Conservation (phyloP, 2,113 vertebrate genomes). For the Mormoops blainvillei region DNA sequence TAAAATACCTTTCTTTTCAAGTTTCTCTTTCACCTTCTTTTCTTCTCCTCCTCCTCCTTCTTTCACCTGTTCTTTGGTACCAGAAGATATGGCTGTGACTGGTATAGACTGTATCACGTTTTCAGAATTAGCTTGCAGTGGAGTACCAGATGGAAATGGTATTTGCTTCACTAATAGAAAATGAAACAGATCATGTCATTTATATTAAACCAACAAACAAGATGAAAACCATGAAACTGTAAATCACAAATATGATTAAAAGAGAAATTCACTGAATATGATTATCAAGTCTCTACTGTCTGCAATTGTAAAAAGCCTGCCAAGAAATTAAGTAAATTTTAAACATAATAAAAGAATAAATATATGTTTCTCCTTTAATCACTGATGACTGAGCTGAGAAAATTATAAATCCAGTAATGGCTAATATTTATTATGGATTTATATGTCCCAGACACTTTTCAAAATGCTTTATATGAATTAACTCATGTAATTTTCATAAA, state of each 20-base stretch:
- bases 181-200: conserved; percentile 14
- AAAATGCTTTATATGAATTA: background rate
- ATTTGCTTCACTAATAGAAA: conserved; percentile 85
- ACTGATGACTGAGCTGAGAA: background rate
- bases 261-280: background rate
- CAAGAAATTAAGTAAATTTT: background rate
- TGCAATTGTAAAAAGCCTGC: background rate
- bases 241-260: background rate
- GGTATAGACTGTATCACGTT: conserved; percentile 59
- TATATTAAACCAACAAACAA: background rate
- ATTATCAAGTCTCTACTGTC: background rate
- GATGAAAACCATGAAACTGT: background rate
- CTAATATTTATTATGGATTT: background rate
- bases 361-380: background rate
- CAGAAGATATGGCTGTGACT: conserved; percentile 54
- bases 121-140: conserved; percentile 64
- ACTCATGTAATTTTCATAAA: background rate
- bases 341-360: background rate
- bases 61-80: conserved; percentile 73
- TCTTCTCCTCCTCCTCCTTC: conserved; percentile 80
- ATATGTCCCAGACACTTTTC: background rate
- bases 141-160: conserved; percentile 73
- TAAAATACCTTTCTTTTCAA: conserved; percentile 91
- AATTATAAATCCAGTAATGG: background rate
- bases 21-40: conserved; percentile 89